Evolutionary conservation across 2,797 vertebrate species (phyloP), one percentile per base, ranked within the genome.

Genomic region (Simalia tracyae): DNA sequence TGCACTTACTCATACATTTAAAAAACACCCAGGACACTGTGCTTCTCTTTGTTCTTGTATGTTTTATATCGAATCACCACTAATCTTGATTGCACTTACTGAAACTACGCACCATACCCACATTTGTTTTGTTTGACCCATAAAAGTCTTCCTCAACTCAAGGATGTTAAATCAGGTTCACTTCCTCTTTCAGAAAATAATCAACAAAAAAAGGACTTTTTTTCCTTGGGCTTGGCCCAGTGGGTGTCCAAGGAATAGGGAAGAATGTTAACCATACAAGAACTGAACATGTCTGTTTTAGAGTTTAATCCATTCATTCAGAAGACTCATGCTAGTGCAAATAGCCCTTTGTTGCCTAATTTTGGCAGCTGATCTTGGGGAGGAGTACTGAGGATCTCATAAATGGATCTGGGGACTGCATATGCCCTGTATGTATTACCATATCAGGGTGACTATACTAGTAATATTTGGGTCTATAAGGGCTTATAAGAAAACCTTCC

Each of bases 121-220:
- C 15, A 28, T 28, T 86, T n/a, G 50, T 15, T 46, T n/a, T 61
- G 1, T 19, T 26, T 68, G 87, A 86, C 36, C 26, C 87, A 89
- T 92, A n/a, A 57, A 66, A 24, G 50, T 26, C 50, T 88, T 92
- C 61, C 76, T 85, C n/a, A 92, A 89, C 3, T 84, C 61, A 46
- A 66, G 26, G n/a, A 57, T 42, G 28, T 46, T 89, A 15, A 17
- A 76, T 46, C 42, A 14, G 31, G 22, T 9, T 10, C 15, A 84
- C 28, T 89, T 68, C 54, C 61, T 36, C 36, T 5, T 91, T 84
- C n/a, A 54, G 60, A 87, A 88, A 59, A 31, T 46, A 91, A 12
- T 26, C 31, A 66, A 66, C 22, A 85, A 89, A 85, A 46, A 59
- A 84, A 42, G 60, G 59, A 63, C 61, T 72, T 63, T 84, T 31